Base-by-base conservation (phyloP, 1,140 invertebrate species). In the Heliconius nattereri region DNA sequence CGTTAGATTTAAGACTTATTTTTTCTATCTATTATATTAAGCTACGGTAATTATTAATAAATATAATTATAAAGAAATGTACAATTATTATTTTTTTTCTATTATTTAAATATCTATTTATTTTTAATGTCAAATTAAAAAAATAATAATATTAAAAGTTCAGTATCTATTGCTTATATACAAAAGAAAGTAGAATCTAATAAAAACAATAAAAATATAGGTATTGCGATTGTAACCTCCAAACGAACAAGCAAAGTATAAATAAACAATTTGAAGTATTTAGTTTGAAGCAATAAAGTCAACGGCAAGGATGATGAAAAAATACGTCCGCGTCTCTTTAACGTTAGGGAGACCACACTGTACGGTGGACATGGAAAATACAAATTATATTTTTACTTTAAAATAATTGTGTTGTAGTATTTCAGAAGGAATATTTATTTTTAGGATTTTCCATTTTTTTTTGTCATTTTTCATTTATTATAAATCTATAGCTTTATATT, bases 291-390 rank as follows among this genome's bases (percentile, higher is more conserved):
- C 60, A 66, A 66, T 66, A 19, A 66, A 66, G 60, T 66, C 60
- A 66, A 29, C 23, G 52, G 26, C 35, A 71, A 76, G 57, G 57
- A 70, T 70, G 57, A 45, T 20, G 35, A 70, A 76, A 76, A 76
- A 76, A 49, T 54, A 49, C 35, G 37, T 71, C 60, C 52, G 75
- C 57, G 37, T 76, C 60, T 60, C 60, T 45, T 57, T 35, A n/a
- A 35, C 16, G 11, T 35, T 71, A 49, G 75, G 75, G 75, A 40
- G 37, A 76, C 75, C 57, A 76, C 20, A 29, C 23, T 1, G 1
- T 19, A 35, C 5, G 60, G 13, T 54, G 23, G 60, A 66, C 60
- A 29, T 66, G 13, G 60, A 13, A 29, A 26, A 2, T 26, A 26
- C 3, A 26, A 66, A 13, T 66, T 23, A 8, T 16, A 66, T 66